Evolutionary conservation across 1,140 invertebrate species (phyloP), one percentile per base, ranked within the genome.

Genomic region (Euwallacea fornicatus): DNA sequence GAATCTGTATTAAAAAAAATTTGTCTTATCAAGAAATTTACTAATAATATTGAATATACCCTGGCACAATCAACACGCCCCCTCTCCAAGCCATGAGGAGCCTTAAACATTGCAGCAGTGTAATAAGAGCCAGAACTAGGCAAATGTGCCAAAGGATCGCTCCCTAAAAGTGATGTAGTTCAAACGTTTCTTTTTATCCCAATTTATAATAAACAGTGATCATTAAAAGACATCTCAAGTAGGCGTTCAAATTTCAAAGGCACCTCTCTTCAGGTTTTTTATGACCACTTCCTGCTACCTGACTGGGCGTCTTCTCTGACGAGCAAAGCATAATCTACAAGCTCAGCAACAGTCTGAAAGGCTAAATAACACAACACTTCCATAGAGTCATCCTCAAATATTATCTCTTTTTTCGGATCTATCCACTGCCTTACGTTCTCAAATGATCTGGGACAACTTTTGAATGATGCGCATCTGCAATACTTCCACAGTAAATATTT

Each of bases 261-360:
- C 4, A 33, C 21, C 21, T 33, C 21, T 33, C 21, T 33, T 4
- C 1, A 33, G 4, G 21, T 33, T 33, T 33, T 33, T 33, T 33
- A 33, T 33, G 21, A 33, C 4, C 21, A 33, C 21, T 33, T 33
- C 21, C 21, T 33, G 21, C n/a, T 70, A 63, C 80, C 83, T 46
- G 85, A 84, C 69, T 83, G 83, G 66, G 79, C 80, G 77, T 90
- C 89, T 75, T 87, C 85, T 71, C 88, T 83, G 2, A 90, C 85
- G 58, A 90, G 74, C 64, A 90, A 83, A 10, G 88, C 87, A 69
- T 87, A 85, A 81, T 91, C 90, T 44, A 89, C 86, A 67, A 91
- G 85, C 78, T 90, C 87, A 21, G 89, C 89, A 3, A 91, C 86
- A 15, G 88, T 90, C 78, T 91, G 89, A 82, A 89, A 89, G 6